phyloP scores from a whole-genome alignment of 2,113 vertebrate species.

The Halcyon malimbica region DNA sequence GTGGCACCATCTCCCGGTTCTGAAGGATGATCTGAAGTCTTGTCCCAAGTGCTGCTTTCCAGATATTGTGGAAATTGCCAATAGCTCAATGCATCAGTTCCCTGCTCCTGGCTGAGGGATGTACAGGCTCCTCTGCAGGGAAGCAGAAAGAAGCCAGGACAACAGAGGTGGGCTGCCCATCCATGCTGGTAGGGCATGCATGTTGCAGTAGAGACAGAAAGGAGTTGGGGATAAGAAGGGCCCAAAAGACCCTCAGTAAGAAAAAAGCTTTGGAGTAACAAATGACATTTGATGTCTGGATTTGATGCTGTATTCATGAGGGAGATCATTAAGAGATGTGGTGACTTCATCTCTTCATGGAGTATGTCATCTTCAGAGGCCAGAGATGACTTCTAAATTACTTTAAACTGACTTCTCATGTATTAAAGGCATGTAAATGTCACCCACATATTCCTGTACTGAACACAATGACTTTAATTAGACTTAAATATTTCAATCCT shows the following conservation, averaged over 20 bases:
- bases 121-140: fast-evolving
- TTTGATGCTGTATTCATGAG: neutral
- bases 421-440: constrained; percentile 59
- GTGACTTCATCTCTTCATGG: constrained; percentile 36
- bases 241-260: neutral
- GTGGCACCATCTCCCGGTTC: neutral
- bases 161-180: neutral
- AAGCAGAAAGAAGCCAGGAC: neutral
- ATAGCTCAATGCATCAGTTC: neutral
- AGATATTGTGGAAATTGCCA: neutral
- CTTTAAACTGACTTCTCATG: constrained; percentile 37
- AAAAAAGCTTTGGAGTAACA: neutral
- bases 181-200: fast-evolving
- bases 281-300: neutral
- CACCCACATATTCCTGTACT: constrained; percentile 43
- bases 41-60: neutral
- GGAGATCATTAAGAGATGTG: constrained; percentile 18
- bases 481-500: constrained; percentile 58
- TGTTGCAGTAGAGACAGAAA: neutral
- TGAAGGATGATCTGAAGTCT: neutral
- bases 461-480: constrained; percentile 59
- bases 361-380: constrained; percentile 46
- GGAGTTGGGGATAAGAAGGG: neutral
- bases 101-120: neutral
- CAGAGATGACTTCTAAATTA: constrained; percentile 53